These are phyloP conservation scores for Grammomys dolichurus DNA, from an alignment of 2,113 vertebrate species.

Conservation along the genomic window DNA sequence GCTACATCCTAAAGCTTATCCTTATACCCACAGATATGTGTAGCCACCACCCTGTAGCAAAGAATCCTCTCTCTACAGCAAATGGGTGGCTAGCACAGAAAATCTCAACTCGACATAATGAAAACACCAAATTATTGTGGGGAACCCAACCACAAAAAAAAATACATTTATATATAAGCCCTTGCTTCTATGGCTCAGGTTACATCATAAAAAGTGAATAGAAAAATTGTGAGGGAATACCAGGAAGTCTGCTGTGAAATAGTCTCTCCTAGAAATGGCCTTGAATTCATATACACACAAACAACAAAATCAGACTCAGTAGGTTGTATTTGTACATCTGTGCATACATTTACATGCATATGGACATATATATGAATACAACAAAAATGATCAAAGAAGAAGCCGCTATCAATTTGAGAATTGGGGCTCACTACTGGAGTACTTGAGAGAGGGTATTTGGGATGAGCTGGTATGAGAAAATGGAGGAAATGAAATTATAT, in stretches of 20 bases:
- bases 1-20: not conserved
- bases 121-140: not conserved
- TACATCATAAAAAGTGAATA: not conserved
- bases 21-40: not conserved
- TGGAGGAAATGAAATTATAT: not conserved
- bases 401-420: not conserved
- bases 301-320: not conserved
- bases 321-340: not conserved
- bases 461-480: not conserved
- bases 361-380: not conserved
- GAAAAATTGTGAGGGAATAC: not conserved
- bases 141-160: not conserved
- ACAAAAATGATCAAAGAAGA: not conserved
- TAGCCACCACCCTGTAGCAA: not conserved
- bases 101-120: not conserved
- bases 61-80: not conserved
- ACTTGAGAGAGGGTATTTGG: not conserved
- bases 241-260: not conserved
- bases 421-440: not conserved
- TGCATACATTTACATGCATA: not conserved
- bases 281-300: not conserved
- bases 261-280: not conserved
- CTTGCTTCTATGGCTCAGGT: not conserved
- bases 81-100: not conserved
- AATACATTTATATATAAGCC: not conserved